Evolutionary conservation across 2,113 vertebrate genomes (phyloP).

Genomic region (Spea multiplicata): DNA sequence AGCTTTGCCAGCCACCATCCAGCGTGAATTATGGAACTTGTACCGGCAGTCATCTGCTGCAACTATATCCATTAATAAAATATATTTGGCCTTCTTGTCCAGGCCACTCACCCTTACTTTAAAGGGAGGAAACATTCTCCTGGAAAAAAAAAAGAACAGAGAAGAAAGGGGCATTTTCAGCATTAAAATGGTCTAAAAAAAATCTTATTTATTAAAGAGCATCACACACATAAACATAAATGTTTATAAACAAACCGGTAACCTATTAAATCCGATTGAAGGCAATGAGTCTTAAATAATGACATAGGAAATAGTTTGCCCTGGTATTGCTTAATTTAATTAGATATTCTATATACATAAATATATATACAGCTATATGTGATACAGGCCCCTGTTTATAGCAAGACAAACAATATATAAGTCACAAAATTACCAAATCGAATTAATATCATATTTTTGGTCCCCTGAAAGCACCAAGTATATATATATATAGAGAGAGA

Average conservation of each 20-base stretch:
- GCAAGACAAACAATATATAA: no score
- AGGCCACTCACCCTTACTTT: conserved; percentile 95
- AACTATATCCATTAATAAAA: conserved; percentile 97
- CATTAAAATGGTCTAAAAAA: neutral
- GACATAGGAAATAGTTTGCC: neutral
- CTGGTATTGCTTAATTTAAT: neutral
- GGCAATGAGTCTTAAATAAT: neutral
- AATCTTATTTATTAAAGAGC: neutral
- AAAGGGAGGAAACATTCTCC: conserved; percentile 98
- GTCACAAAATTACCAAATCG: no score
- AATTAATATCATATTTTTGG: no score
- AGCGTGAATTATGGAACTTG: conserved; percentile 97
- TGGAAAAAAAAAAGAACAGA: conserved; percentile 52
- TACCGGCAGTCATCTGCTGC: conserved; percentile 96
- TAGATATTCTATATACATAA: neutral
- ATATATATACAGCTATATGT: no score
- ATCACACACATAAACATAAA: neutral
- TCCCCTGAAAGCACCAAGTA: no score
- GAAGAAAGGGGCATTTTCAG: neutral
- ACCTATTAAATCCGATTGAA: no score
- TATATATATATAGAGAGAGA: neutral
- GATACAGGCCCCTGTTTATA: no score
- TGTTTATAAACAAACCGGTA: no score
- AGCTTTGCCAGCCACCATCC: conserved; percentile 98
- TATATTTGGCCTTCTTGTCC: conserved; percentile 98